Percentiles rank a stretch among this genome's conserved stretches.
phyloP scores from a whole-genome alignment of 2,797 vertebrate species.

The Sparus aurata region DNA sequence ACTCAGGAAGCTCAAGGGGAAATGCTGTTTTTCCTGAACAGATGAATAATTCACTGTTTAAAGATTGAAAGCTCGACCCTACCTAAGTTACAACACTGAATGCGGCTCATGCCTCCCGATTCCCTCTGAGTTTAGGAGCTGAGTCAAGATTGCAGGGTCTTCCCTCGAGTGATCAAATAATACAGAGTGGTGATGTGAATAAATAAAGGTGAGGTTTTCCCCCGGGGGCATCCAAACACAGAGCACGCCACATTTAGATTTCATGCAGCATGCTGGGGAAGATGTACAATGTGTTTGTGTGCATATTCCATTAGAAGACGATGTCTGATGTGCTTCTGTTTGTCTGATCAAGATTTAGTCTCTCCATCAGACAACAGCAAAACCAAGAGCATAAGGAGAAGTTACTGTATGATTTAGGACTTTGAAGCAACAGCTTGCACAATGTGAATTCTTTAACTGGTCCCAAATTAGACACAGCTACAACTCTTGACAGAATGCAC shows the following conservation, averaged over 20 bases:
- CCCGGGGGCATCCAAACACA: constrained; percentile 22
- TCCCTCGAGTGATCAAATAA: constrained; percentile 64
- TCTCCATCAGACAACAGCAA: not conserved
- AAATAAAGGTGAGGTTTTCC: constrained; percentile 54
- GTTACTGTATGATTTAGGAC: not conserved
- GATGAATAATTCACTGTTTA: constrained; percentile 69
- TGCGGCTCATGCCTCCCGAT: constrained; percentile 45
- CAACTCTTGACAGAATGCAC: not conserved
- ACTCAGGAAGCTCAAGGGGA: constrained; percentile 45
- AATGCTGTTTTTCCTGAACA: constrained; percentile 60
- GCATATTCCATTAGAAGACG: constrained; percentile 18
- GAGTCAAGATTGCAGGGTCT: constrained; percentile 52
- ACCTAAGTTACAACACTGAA: constrained; percentile 40
- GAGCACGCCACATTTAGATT: constrained; percentile 60
- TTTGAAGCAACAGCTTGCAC: not conserved
- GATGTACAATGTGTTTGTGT: constrained; percentile 13
- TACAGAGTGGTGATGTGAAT: constrained; percentile 53
- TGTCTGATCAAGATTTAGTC: constrained; percentile 19
- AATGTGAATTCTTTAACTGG: not conserved
- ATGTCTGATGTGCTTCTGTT: constrained; percentile 22
- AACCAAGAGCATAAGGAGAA: not conserved
- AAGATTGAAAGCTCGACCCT: constrained; percentile 48
- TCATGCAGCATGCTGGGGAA: constrained; percentile 32
- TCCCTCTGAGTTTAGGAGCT: constrained; percentile 47
- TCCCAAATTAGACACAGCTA: not conserved